phyloP scores from a whole-genome alignment of 1,140 invertebrate genomes.

The Parasteatoda tepidariorum region DNA sequence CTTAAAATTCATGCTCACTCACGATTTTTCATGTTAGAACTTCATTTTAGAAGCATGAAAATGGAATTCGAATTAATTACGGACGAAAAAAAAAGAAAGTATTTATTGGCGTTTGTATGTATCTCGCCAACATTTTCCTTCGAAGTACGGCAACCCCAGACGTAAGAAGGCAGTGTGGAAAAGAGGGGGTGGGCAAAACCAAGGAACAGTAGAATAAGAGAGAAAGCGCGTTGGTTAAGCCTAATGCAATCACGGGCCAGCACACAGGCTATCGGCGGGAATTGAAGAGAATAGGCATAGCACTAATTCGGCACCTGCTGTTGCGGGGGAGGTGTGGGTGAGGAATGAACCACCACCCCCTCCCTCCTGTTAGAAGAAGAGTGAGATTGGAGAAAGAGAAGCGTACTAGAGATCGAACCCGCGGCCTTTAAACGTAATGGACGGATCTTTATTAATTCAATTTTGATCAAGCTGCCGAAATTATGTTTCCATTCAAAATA shows the following conservation, averaged over 20 bases:
- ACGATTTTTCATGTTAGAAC: too few species aligned
- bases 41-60: too few species aligned
- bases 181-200: neutral
- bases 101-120: too few species aligned
- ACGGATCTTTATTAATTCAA: conserved; percentile 63
- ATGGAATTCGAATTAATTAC: too few species aligned
- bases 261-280: conserved; percentile 57
- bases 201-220: conserved; percentile 16
- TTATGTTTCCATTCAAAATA: conserved; percentile 63
- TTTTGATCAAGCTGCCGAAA: conserved; percentile 62
- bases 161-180: neutral
- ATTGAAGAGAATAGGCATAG: conserved; percentile 17
- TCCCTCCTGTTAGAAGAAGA: conserved; percentile 1
- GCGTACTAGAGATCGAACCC: conserved; percentile 24
- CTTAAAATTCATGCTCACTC: too few species aligned
- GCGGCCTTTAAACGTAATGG: conserved; percentile 60
- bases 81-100: too few species aligned
- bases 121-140: neutral
- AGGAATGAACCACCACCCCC: neutral
- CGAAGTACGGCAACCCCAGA: conserved; percentile 3
- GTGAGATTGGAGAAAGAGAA: neutral
- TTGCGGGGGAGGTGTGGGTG: conserved; percentile 1
- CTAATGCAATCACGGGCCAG: conserved; percentile 62
- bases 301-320: conserved; percentile 47
- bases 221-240: conserved; percentile 59